Conservation (phyloP, 2,888 invertebrate species). For the Andrena fulva region DNA sequence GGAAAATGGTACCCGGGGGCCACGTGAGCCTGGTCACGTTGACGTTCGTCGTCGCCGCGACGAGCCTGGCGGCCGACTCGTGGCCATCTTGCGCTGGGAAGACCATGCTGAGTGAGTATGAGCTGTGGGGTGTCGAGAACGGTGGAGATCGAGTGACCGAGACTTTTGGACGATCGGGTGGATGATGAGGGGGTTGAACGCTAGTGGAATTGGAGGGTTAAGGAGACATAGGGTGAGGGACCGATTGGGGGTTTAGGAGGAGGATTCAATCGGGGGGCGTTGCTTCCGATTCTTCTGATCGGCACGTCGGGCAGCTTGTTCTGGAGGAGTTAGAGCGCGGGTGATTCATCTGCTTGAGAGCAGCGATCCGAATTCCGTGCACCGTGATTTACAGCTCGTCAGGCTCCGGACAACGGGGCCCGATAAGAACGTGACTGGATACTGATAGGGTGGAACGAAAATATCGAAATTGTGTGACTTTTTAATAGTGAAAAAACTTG, state of each 20-base stretch:
- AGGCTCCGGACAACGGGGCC: neutral
- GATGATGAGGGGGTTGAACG: neutral
- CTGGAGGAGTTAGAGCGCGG: neutral
- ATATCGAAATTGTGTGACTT: no score
- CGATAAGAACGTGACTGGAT: constrained; percentile 43
- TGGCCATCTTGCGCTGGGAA: constrained; percentile 78
- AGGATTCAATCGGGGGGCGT: neutral
- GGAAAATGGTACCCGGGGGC: constrained; percentile 4
- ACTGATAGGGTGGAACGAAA: no score
- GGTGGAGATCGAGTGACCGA: neutral
- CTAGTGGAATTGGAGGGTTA: neutral
- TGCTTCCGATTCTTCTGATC: neutral
- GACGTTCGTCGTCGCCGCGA: neutral
- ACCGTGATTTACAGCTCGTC: constrained; percentile 16
- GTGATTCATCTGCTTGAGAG: constrained; percentile 31
- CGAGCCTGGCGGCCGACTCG: constrained; percentile 30
- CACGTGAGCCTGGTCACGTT: neutral
- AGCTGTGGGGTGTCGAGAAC: neutral
- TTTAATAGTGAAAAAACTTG: no score
- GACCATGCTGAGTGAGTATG: constrained; percentile 79
- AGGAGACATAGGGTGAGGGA: neutral
- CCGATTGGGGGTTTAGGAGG: neutral
- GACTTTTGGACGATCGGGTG: neutral
- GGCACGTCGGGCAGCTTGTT: neutral
- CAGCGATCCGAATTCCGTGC: constrained; percentile 14